phyloP scores from a whole-genome alignment of 2,888 invertebrate genomes.

The Anagyrus pseudococci region DNA sequence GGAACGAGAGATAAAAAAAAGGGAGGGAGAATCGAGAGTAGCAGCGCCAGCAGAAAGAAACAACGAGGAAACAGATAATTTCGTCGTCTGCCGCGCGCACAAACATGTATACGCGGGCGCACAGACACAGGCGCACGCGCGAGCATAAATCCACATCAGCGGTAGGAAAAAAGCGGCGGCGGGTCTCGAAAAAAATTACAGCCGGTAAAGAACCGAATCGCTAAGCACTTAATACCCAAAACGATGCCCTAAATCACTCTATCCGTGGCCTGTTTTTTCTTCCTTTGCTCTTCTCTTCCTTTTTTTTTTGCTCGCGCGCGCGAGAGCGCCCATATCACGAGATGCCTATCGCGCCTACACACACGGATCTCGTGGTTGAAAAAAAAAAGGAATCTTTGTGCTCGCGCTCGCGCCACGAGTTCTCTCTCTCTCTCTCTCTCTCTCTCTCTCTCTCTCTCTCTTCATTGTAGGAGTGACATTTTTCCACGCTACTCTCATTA shows the following conservation, averaged over 20 bases:
- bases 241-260: conserved; percentile 24
- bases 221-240: conserved; percentile 15
- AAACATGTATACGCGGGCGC: not conserved
- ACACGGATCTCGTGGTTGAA: conserved; percentile 3
- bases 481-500: no score
- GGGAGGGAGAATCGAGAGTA: not conserved
- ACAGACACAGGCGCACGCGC: no score
- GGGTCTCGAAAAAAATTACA: not conserved
- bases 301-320: not conserved
- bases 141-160: no score
- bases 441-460: not conserved
- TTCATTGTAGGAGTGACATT: no score
- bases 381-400: conserved; percentile 5
- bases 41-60: no score
- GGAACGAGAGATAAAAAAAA: not conserved
- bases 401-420: no score
- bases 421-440: conserved; percentile 1
- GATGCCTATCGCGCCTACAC: not conserved
- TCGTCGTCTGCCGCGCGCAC: not conserved
- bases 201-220: conserved; percentile 11
- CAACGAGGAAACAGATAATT: not conserved
- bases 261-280: conserved; percentile 7
- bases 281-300: not conserved
- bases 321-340: conserved; percentile 3
- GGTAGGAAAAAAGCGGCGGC: not conserved